Evolutionary conservation across 2,797 vertebrate genomes (phyloP).

Genomic region (Tympanoctomys barrerae): DNA sequence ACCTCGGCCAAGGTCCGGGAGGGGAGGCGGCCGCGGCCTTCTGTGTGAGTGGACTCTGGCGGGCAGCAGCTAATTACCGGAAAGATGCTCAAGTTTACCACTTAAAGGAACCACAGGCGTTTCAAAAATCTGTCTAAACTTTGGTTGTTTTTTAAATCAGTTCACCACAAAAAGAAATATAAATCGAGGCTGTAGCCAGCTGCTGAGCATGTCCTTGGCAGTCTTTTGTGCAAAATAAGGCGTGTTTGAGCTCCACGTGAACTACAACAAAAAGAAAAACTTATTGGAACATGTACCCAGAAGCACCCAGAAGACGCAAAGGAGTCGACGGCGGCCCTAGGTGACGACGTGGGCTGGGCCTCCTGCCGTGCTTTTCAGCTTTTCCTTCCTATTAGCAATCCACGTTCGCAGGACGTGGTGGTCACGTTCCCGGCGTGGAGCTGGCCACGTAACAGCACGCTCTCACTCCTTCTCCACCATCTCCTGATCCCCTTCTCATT

Average conservation of each 20-base stretch:
- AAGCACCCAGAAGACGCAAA: neutral
- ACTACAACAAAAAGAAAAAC: slow-evolving; percentile 43
- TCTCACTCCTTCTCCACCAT: neutral
- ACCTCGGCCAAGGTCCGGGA: neutral
- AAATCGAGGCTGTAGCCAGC: slow-evolving; percentile 67
- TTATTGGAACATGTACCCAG: neutral
- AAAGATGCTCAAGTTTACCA: slow-evolving; percentile 22
- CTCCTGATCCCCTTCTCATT: neutral
- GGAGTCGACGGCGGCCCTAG: too few species aligned
- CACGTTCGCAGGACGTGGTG: neutral
- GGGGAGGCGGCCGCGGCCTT: neutral
- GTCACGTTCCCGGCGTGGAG: neutral
- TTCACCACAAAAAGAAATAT: slow-evolving; percentile 68
- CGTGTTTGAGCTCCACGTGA: slow-evolving; percentile 49
- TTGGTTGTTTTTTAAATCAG: slow-evolving; percentile 50
- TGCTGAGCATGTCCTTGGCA: slow-evolving; percentile 66
- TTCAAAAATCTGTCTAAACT: slow-evolving; percentile 67
- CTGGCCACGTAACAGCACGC: neutral
- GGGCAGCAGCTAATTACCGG: slow-evolving; percentile 21
- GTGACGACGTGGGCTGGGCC: accelerated
- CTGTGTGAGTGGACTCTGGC: neutral
- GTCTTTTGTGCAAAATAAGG: slow-evolving; percentile 80
- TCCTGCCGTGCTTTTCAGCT: neutral
- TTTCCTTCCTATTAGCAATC: neutral
- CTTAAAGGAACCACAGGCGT: slow-evolving; percentile 29